Percentiles rank a stretch among this genome's conserved stretches.
Conservation (phyloP, 2,888 invertebrate genomes). For the Thereva unica region DNA sequence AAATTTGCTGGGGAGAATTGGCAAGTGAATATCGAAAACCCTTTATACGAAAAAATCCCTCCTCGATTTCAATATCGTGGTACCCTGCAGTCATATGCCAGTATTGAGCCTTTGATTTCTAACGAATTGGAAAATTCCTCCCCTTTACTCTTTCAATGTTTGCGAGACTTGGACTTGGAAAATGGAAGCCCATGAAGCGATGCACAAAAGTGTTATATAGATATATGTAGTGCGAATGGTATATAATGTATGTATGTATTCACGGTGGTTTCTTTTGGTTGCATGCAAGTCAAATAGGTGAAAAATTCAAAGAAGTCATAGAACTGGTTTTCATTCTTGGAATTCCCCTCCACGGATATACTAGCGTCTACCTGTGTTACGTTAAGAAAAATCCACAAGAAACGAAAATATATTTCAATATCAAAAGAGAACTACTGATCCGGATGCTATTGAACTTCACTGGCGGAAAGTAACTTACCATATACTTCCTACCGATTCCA, state of each 20-base stretch:
- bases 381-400: slow-evolving; percentile 14
- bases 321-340: too few species aligned
- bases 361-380: too few species aligned
- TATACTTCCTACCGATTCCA: slow-evolving; percentile 44
- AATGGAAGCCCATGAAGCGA: slow-evolving; percentile 7
- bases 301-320: too few species aligned
- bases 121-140: slow-evolving; percentile 37
- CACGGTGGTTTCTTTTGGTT: too few species aligned
- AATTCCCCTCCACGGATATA: too few species aligned
- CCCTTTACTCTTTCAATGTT: slow-evolving; percentile 10
- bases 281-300: too few species aligned
- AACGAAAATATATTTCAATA: slow-evolving; percentile 38
- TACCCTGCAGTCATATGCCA: not conserved
- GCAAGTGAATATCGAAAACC: too few species aligned
- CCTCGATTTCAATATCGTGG: slow-evolving; percentile 18
- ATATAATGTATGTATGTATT: too few species aligned
- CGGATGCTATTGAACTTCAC: slow-evolving; percentile 64
- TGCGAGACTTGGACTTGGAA: not conserved
- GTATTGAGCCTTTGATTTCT: slow-evolving; percentile 33
- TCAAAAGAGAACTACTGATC: slow-evolving; percentile 67
- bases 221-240: not conserved
- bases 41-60: not conserved
- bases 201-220: slow-evolving; percentile 27
- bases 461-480: slow-evolving; percentile 61
- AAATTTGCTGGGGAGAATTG: too few species aligned